These are phyloP conservation scores for Diadumene lineata DNA, from an alignment of 92 coral and sea anemone genomes.

Conservation along the genomic window DNA sequence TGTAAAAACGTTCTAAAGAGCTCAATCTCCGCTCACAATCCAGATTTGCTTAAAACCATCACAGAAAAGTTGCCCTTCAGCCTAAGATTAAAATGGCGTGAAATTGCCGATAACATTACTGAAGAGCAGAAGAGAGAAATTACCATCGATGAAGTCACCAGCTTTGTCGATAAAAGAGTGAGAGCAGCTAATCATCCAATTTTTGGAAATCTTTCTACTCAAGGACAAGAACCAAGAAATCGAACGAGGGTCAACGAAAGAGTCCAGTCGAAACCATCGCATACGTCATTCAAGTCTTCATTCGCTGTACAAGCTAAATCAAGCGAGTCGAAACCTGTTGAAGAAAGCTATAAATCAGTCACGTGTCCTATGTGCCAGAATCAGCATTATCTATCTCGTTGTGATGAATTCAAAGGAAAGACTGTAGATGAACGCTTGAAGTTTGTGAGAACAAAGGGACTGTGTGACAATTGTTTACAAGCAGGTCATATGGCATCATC, in stretches of 20 bases:
- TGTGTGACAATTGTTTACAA: conserved; percentile 70
- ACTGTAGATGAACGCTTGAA: conserved; percentile 53
- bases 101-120: conserved; percentile 50
- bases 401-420: conserved; percentile 39
- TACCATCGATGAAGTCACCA: conserved; percentile 55
- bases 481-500: conserved; percentile 50
- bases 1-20: conserved; percentile 66
- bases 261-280: not conserved
- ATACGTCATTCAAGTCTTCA: not conserved
- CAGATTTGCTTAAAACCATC: conserved; percentile 53
- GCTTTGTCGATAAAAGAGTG: conserved; percentile 51
- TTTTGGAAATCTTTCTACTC: conserved; percentile 40
- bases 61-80: conserved; percentile 51
- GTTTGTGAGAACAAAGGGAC: conserved; percentile 42
- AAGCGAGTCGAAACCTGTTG: conserved; percentile 1
- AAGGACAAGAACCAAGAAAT: not conserved
- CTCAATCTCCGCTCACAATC: conserved; percentile 63
- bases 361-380: too few species aligned
- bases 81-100: conserved; percentile 56
- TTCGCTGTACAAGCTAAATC: not conserved
- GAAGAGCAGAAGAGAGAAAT: conserved; percentile 57
- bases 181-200: conserved; percentile 63
- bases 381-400: conserved; percentile 71
- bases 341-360: too few species aligned
- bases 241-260: not conserved